Evolutionary conservation across 92 coral and sea anemone genomes (phyloP).

Genomic region (Meandrina meandrites): DNA sequence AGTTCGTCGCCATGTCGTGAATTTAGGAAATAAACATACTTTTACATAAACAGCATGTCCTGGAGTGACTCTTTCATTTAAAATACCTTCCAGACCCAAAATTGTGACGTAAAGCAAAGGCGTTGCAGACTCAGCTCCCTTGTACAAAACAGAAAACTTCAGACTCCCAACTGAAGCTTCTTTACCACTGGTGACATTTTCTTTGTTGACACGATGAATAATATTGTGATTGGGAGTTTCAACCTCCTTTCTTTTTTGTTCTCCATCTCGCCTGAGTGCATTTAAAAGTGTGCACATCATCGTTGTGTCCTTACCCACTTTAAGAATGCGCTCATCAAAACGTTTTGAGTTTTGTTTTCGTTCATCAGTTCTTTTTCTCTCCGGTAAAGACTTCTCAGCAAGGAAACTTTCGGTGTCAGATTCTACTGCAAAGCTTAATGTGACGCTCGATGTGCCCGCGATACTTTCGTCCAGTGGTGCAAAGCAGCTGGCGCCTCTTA

Average conservation of each 20-base stretch:
- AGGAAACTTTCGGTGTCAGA: conserved; percentile 53
- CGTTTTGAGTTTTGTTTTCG: not conserved
- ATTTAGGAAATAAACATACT: conserved; percentile 55
- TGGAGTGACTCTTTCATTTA: conserved; percentile 14
- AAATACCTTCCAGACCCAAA: conserved; percentile 39
- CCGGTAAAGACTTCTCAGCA: not conserved
- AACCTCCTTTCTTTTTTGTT: not conserved
- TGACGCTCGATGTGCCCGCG: conserved; percentile 71
- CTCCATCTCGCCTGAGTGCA: conserved; percentile 59
- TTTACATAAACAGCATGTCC: conserved; percentile 51
- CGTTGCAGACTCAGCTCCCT: conserved; percentile 30
- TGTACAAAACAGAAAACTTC: conserved; percentile 65
- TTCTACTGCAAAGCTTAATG: conserved; percentile 73
- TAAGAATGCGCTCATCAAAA: conserved; percentile 22
- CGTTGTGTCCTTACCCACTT: conserved; percentile 59
- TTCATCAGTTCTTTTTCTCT: not conserved
- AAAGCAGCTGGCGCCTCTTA: conserved; percentile 40
- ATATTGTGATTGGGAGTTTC: not conserved
- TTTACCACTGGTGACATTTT: not conserved
- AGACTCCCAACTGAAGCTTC: conserved; percentile 49
- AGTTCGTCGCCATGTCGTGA: conserved; percentile 57
- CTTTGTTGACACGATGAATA: not conserved
- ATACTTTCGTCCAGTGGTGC: conserved; percentile 38
- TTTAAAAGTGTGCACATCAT: conserved; percentile 50
- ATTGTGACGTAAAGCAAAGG: conserved; percentile 69